phyloP scores from a whole-genome alignment of 2,113 vertebrate species.

The Phycodurus eques region DNA sequence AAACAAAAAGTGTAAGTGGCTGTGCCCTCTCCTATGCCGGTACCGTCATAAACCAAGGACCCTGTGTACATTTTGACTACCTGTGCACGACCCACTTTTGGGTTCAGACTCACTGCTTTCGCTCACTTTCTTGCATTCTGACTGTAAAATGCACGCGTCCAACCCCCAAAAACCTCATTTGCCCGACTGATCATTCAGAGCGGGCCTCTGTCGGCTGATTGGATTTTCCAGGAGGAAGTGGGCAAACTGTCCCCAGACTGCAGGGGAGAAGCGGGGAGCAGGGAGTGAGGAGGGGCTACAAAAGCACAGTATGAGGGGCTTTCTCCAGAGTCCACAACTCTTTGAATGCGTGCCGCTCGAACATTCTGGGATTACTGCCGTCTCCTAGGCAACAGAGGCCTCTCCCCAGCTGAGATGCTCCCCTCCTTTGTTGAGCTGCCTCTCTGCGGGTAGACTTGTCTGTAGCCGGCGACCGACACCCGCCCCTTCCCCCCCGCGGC shows the following conservation, averaged over 20 bases:
- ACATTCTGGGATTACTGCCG: constrained; percentile 74
- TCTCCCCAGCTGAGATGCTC: constrained; percentile 77
- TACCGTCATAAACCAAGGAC: too few species aligned
- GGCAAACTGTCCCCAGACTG: constrained; percentile 49
- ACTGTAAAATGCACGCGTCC: not conserved
- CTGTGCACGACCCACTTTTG: too few species aligned
- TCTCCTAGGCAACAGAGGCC: constrained; percentile 71
- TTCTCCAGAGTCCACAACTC: constrained; percentile 61
- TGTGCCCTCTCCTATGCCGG: too few species aligned
- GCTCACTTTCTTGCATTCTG: not conserved
- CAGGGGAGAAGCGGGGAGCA: constrained; percentile 40
- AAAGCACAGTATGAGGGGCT: constrained; percentile 76
- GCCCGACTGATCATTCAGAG: constrained; percentile 40
- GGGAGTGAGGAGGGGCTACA: constrained; percentile 59
- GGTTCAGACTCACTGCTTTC: not conserved
- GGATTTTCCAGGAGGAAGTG: constrained; percentile 57
- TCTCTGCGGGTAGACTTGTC: constrained; percentile 68
- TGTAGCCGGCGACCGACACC: constrained; percentile 46
- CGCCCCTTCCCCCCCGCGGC: constrained; percentile 27
- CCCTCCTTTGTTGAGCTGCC: constrained; percentile 71
- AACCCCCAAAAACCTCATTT: constrained; percentile 22
- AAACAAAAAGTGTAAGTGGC: too few species aligned
- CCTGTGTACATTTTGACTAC: too few species aligned
- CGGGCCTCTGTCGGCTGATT: constrained; percentile 44
- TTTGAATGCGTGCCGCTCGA: constrained; percentile 72